Base-by-base conservation (phyloP, 1,140 invertebrate genomes). In the Mya arenaria region DNA sequence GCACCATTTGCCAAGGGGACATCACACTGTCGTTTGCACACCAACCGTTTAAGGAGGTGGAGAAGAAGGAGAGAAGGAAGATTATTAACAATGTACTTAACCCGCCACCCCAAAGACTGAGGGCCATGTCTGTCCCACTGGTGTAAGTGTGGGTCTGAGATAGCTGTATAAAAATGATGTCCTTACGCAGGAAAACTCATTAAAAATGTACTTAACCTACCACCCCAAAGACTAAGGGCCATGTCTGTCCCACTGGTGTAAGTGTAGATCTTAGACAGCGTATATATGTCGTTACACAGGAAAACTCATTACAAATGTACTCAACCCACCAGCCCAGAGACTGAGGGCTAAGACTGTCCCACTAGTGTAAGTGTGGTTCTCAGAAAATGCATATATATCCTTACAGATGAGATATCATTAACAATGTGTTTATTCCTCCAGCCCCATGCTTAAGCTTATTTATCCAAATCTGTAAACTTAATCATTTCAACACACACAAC, bases 1-100 rank as follows among this genome's bases (percentile, higher is more conserved):
- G 96, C 2, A 95, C 95, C 39, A 94, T 98, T 5, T 98, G 97
- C 90, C 98, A 96, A 88, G 97, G 97, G 2, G 97, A 98, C 89
- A 95, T 97, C 48, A 93, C 97, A 3, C 93, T 98, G 0, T 96
- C 96, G 25, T 97, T 98, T 92, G 93, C 88, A n/a, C 90, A 91
- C 52, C 63, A 86, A 58, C 86, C 91, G 30, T 89, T 89, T 23
- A 77, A 83, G 65, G 66, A 36, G 5, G 17, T 65, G 19, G 23
- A 28, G n/a, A 23, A 65, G 23, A 15, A 23, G 8, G 63, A 48
- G 4, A 68, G 55, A 30, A 68, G 25, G 30, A 52, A 69, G 28
- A 58, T 69, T 41, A 37, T 79, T 0, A 66, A n/a, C 8, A 63
- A 79, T n/a, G 48, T 79, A 25, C 25, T 79, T 6, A 69, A 68